phyloP scores from a whole-genome alignment of 2,888 invertebrate species.

The Standfussiana lucernea region DNA sequence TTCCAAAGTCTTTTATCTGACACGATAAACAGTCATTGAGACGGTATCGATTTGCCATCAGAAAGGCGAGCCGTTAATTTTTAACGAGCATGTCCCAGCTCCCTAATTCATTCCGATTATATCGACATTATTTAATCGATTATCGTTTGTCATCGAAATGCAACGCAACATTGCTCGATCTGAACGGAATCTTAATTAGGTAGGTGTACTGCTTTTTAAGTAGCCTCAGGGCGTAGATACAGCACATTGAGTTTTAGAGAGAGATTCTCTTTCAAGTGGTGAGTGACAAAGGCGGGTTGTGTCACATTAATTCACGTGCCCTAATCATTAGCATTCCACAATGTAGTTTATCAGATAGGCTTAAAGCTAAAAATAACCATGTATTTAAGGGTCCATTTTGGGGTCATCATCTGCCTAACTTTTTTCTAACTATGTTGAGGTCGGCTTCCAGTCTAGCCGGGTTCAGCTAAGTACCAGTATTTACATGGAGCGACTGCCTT shows the following conservation, averaged over 20 bases:
- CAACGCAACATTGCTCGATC: slow-evolving; percentile 66
- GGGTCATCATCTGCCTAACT: neutral
- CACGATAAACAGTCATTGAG: slow-evolving; percentile 58
- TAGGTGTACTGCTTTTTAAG: slow-evolving; percentile 52
- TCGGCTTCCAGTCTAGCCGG: neutral
- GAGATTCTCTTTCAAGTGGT: neutral
- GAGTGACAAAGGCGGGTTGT: neutral
- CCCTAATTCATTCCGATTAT: slow-evolving; percentile 84
- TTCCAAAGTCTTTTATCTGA: slow-evolving; percentile 42
- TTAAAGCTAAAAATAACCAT: no score
- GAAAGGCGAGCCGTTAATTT: slow-evolving; percentile 83
- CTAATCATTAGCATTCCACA: neutral
- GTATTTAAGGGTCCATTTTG: no score
- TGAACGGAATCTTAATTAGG: slow-evolving; percentile 61
- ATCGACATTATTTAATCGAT: slow-evolving; percentile 72
- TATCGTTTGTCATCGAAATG: slow-evolving; percentile 77
- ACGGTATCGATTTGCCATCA: slow-evolving; percentile 86
- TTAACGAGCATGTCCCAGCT: slow-evolving; percentile 81
- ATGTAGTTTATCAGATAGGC: neutral
- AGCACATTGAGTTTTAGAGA: neutral
- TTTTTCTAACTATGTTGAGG: neutral
- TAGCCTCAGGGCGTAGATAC: neutral
- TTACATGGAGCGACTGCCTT: neutral
- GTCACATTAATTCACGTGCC: neutral
- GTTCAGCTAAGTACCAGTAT: neutral